Evolutionary conservation across 2,113 vertebrate species (phyloP), one percentile per base, ranked within the genome.

Genomic region (Cichladusa arquata): DNA sequence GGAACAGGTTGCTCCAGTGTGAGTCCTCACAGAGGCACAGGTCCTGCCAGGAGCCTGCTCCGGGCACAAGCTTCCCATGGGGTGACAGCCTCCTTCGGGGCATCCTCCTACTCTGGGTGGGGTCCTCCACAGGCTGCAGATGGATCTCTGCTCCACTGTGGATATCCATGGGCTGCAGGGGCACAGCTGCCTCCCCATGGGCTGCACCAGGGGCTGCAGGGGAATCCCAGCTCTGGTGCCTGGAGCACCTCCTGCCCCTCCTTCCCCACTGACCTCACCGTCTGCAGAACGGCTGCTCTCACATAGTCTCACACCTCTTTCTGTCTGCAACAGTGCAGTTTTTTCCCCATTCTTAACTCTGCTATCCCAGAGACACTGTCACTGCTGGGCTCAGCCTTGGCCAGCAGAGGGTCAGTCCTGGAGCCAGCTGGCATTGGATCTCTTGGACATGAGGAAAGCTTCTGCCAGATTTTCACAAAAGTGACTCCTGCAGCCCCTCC

Each of bases 51-150:
- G 9, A 60, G 4, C 44, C 36, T 88, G 25, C 14, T 42, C 14
- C 14, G 0, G 3, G 20, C 15, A 23, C 15, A 26, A 31, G 33
- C 6, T 51, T 73, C 33, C 28, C 0, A 0, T 12, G 23, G 33
- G 11, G 8, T 28, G 2, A 44, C 36, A 73, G 45, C 15, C 28
- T 60, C 53, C 24, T 74, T 60, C 29, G 38, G 31, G n/a, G 28
- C 23, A 81, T 40, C 29, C 24, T 19, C 24, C 16, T 81, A 29
- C 38, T 25, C 86, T 67, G 38, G 29, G 6, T 51, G 51, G 18
- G 6, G 8, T 58, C 26, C 19, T 88, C 44, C 60, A 50, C 22
- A 16, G 23, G 26, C n/a, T 66, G 44, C 15, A 58, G 51, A 6
- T 16, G 28, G n/a, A 6, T 66, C 53, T 44, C 8, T 44, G 8